Evolutionary conservation across 2,888 invertebrate genomes (phyloP), one percentile per base, ranked within the genome.

Genomic region (Athalia rosae): DNA sequence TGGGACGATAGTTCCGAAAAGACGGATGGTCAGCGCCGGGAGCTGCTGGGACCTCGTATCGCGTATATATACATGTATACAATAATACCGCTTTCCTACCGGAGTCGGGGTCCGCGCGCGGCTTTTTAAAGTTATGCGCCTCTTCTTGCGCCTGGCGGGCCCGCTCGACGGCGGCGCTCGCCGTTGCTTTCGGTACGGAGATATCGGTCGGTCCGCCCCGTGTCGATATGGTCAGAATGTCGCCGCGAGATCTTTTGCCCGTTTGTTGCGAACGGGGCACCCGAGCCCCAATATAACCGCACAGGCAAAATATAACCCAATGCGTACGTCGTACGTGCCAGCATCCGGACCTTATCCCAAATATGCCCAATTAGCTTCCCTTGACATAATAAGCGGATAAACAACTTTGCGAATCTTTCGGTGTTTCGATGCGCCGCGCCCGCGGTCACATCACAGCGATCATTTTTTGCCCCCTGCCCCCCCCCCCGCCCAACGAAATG

Each of bases 311-410:
- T 43, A 28, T 13, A 8, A 8, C 8, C 8, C 76, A 61, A 76
- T 28, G 76, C 78, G 79, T 85, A 88, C 86, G 88, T 87, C 78
- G 79, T 85, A 88, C 86, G 88, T 87, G 88, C 85, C 85, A 86
- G 86, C 83, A 87, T 84, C 8, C 77, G 76, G 79, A 69, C 61
- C 79, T 81, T 82, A 83, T 84, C 81, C 82, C 85, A 83, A 87
- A 88, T 87, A 88, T 86, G 86, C 84, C 89, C 88, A 88, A 89
- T 88, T 88, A 88, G 86, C 87, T 82, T 83, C 76, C 79, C 78
- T 84, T 87, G 88, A 89, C 87, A 87, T 88, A 88, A 89, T 88
- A 89, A 88, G 88, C 87, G 87, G 87, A 88, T 87, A 86, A 88
- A 88, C 85, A 88, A 87, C 84, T 83, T 82, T 78, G n/a, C n/a